Conservation (phyloP, 2,113 vertebrate species). For the Procapra przewalskii region DNA sequence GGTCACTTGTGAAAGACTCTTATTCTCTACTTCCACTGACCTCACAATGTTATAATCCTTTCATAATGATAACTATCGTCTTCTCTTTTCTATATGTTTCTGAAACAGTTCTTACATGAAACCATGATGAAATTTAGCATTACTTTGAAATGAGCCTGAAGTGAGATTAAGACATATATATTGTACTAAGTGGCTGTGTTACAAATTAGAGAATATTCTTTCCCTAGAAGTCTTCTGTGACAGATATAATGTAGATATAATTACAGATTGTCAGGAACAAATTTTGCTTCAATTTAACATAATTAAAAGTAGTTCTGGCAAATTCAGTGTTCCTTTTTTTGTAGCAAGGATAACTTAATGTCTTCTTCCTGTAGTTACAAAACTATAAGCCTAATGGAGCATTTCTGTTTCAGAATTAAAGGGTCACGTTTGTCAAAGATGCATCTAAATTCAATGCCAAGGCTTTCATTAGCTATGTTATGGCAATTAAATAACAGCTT, state of each 20-base stretch:
- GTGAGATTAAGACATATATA: background rate
- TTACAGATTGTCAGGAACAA: conserved; percentile 57
- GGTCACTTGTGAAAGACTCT: background rate
- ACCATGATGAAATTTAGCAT: background rate
- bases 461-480: background rate
- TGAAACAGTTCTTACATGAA: background rate
- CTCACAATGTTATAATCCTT: background rate
- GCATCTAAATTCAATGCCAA: conserved; percentile 27
- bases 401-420: conserved; percentile 34
- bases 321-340: conserved; percentile 15
- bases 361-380: conserved; percentile 53
- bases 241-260: conserved; percentile 47
- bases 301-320: conserved; percentile 35
- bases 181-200: background rate
- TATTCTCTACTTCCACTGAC: background rate
- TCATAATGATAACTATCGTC: background rate
- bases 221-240: background rate
- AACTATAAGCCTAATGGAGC: conserved; percentile 28
- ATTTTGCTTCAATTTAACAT: conserved; percentile 32
- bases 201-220: background rate
- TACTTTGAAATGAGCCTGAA: background rate
- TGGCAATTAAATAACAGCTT: conserved; percentile 37
- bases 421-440: conserved; percentile 20
- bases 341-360: conserved; percentile 21
- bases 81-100: background rate